These are phyloP conservation scores for Pammene aurita DNA, from an alignment of 2,888 invertebrate genomes.

Conservation along the genomic window DNA sequence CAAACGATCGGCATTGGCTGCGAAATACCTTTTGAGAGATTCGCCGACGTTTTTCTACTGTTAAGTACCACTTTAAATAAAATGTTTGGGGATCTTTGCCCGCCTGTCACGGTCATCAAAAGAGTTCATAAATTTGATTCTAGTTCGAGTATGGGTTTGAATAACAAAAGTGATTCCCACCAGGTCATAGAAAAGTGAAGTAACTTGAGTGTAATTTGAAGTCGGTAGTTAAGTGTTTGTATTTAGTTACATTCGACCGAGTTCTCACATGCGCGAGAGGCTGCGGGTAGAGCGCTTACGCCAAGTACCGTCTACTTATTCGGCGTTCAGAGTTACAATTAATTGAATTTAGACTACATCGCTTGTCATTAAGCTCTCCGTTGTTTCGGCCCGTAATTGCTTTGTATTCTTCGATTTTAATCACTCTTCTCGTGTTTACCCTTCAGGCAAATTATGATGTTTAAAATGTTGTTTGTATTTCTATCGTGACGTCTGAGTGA, in stretches of 20 bases:
- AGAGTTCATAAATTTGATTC: slow-evolving; percentile 29
- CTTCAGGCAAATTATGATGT: slow-evolving; percentile 62
- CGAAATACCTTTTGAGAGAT: slow-evolving; percentile 66
- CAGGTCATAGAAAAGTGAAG: slow-evolving; percentile 40
- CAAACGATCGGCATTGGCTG: slow-evolving; percentile 77
- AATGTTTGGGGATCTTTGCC: slow-evolving; percentile 12
- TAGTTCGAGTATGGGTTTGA: slow-evolving; percentile 49
- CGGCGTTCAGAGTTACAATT: slow-evolving; percentile 43
- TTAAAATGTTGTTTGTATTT: slow-evolving; percentile 69
- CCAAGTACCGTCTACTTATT: slow-evolving; percentile 30
- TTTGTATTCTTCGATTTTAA: slow-evolving; percentile 58
- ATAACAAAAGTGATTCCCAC: slow-evolving; percentile 44
- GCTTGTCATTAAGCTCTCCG: slow-evolving; percentile 50
- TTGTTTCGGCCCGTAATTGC: slow-evolving; percentile 54
- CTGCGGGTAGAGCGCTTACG: slow-evolving; percentile 18
- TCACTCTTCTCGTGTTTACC: slow-evolving; percentile 57
- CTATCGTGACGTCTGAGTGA: slow-evolving; percentile 61
- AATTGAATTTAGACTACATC: slow-evolving; percentile 50
- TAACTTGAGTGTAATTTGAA: slow-evolving; percentile 40
- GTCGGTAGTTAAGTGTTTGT: slow-evolving; percentile 41
- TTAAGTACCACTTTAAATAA: slow-evolving; percentile 45
- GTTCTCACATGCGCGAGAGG: slow-evolving; percentile 40
- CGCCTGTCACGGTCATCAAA: background rate
- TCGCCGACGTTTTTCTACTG: slow-evolving; percentile 70
- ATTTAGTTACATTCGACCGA: slow-evolving; percentile 32